Conservation (phyloP, 2,888 invertebrate genomes). For the Conchocele bisecta region DNA sequence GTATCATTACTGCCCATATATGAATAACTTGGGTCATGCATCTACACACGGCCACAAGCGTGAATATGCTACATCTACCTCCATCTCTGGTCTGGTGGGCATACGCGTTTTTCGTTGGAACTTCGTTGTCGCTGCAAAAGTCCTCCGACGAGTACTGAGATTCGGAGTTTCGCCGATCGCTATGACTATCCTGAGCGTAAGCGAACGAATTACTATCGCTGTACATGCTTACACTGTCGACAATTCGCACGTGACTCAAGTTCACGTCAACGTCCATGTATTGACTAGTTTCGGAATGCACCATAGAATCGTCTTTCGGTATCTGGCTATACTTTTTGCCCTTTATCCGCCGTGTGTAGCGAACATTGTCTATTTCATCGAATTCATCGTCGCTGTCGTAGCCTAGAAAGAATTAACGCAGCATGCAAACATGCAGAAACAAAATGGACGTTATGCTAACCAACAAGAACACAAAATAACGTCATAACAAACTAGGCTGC, state of each 20-base stretch:
- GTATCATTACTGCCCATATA: no score
- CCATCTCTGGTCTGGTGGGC: slow-evolving; percentile 74
- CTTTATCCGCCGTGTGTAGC: slow-evolving; percentile 72
- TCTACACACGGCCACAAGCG: background rate
- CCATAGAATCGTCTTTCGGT: slow-evolving; percentile 75
- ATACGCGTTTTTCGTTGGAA: slow-evolving; percentile 69
- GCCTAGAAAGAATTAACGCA: slow-evolving; percentile 78
- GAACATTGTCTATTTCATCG: slow-evolving; percentile 69
- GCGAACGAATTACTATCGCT: slow-evolving; percentile 56
- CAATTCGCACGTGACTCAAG: slow-evolving; percentile 38
- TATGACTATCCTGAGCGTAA: slow-evolving; percentile 59
- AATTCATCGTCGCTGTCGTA: slow-evolving; percentile 80
- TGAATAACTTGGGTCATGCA: no score
- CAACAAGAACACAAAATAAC: no score
- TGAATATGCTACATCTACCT: slow-evolving; percentile 46
- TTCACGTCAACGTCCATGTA: slow-evolving; percentile 45
- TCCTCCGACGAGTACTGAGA: slow-evolving; percentile 73
- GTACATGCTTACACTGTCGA: slow-evolving; percentile 59
- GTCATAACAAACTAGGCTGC: no score
- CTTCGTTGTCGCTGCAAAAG: slow-evolving; percentile 73
- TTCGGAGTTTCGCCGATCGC: slow-evolving; percentile 66
- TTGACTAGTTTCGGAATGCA: slow-evolving; percentile 40
- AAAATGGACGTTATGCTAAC: no score
- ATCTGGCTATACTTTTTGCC: slow-evolving; percentile 79
- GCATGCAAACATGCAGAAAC: slow-evolving; percentile 62